Conservation (phyloP, 2,113 vertebrate species). For the Pelodiscus sinensis region DNA sequence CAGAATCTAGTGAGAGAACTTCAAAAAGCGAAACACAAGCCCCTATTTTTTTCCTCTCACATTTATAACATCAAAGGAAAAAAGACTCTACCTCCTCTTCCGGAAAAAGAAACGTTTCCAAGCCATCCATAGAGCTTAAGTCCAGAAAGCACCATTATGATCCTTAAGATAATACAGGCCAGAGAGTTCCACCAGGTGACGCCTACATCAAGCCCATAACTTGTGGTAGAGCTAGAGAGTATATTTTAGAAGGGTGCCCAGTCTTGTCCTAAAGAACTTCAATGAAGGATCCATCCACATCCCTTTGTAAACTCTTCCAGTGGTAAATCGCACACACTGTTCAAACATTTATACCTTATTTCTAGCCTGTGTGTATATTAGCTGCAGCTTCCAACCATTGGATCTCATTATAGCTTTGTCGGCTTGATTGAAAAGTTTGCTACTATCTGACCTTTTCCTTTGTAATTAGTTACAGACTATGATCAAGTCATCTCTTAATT, state of each 20-base stretch:
- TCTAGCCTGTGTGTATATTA: no score
- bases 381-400: no score
- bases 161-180: not conserved
- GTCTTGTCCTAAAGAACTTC: not conserved
- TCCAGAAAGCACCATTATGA: rapidly evolving
- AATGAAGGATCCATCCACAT: not conserved
- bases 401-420: no score
- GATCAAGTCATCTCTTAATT: no score
- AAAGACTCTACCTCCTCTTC: not conserved
- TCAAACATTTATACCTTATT: no score
- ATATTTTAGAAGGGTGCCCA: rapidly evolving
- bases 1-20: not conserved
- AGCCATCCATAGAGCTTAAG: not conserved
- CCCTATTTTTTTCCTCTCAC: rapidly evolving
- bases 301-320: not conserved
- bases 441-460: no score
- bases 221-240: not conserved
- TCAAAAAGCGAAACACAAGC: not conserved
- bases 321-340: no score
- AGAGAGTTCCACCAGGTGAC: not conserved
- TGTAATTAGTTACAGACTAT: no score
- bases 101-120: not conserved
- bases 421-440: no score
- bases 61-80: not conserved
- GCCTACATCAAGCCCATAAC: not conserved